A percentile compares a stretch with the other conserved stretches of the same genome.
Evolutionary conservation across 2,797 vertebrate genomes (phyloP).

Genomic region (Melanotaenia parkinsoni): DNA sequence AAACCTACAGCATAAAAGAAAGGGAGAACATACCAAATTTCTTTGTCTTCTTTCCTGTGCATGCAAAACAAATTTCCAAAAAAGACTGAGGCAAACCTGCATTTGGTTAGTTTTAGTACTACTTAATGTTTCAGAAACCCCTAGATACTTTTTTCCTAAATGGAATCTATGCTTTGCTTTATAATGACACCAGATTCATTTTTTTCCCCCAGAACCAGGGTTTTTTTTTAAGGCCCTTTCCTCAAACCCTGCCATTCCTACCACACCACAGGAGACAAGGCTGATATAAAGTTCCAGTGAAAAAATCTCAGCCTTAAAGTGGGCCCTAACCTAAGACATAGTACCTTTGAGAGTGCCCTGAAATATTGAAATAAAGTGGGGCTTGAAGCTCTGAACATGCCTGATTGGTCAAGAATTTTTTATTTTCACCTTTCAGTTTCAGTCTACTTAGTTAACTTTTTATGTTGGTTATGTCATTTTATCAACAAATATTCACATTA

Average conservation of each 20-base stretch:
- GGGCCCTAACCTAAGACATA: not conserved
- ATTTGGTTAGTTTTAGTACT: slow-evolving; percentile 7
- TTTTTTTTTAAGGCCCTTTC: not conserved
- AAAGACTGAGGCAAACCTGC: slow-evolving; percentile 7
- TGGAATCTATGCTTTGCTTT: not conserved
- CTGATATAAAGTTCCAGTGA: not conserved
- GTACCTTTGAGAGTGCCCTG: not conserved
- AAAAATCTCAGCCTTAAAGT: not conserved
- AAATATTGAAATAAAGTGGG: not conserved
- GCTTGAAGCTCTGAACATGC: not conserved
- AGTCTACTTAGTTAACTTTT: not conserved
- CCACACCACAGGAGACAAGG: not conserved
- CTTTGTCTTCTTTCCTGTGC: slow-evolving; percentile 9
- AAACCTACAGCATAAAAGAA: slow-evolving; percentile 7
- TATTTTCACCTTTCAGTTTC: not conserved
- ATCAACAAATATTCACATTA: not conserved
- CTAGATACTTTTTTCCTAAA: slow-evolving; percentile 27
- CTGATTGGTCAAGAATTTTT: not conserved
- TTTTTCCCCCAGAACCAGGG: not conserved
- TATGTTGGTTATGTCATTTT: not conserved
- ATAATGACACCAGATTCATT: not conserved
- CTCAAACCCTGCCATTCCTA: not conserved
- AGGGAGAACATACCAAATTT: slow-evolving; percentile 10
- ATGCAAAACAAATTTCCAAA: slow-evolving; percentile 21
- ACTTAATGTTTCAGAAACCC: slow-evolving; percentile 21